Evolutionary conservation across 1,140 invertebrate species (phyloP), one percentile per base, ranked within the genome.

Genomic region (Tetragonula clypearis): DNA sequence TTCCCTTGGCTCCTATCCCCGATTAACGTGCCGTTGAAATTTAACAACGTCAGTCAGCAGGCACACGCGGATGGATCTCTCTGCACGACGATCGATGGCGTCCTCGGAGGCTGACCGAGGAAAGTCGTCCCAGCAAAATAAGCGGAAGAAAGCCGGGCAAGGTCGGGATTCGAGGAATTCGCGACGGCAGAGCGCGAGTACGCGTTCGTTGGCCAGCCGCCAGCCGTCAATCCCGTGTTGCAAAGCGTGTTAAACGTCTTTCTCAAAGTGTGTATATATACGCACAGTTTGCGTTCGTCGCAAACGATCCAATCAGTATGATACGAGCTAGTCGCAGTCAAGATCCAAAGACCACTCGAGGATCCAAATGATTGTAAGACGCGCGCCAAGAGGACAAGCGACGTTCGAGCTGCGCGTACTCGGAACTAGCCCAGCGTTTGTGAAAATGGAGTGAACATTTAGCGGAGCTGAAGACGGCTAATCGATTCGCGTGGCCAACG

Each of bases 21-120:
- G 86, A 88, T 90, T 87, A 90, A 87, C 77, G 84, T 87, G 88
- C 88, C 89, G 78, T 90, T 90, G 81, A 83, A 84, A 90, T 81
- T 90, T 85, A 77, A 72, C 65, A 74, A 66, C 79, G 58, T n/a
- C n/a, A 71, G 60, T 62, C 23, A 26, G 19, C 12, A 58, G 73
- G 9, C 41, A 75, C 11, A n/a, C 23, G n/a, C 9, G 9, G 5
- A 49, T 49, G 41, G 41, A 49, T 17, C 9, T 19, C 53, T 74
- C 35, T 56, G 55, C 23, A 19, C 41, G 30, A 77, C 41, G 30
- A 77, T 77, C 30, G 58, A 23, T 62, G 5, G 41, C 41, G 41
- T 56, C 14, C 3, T 35, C 4, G 11, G 30, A 30, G 14, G 14
- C 11, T 56, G 26, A 19, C 19, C 19, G 73, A 49, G 41, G 8